Evolutionary conservation across 2,113 vertebrate genomes (phyloP).

Genomic region (Microcebus ravelobensis): DNA sequence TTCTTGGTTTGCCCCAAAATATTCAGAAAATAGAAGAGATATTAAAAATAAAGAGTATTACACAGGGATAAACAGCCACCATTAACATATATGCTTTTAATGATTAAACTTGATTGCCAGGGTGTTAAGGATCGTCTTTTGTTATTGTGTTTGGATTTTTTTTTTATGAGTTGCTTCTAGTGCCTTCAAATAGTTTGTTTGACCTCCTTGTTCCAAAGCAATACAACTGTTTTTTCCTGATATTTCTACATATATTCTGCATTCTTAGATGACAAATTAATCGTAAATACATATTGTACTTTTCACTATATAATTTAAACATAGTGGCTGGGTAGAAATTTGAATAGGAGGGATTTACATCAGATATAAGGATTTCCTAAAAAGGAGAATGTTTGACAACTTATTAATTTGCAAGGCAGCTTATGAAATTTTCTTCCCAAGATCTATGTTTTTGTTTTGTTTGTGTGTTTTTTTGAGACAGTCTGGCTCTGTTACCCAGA

Average conservation of each 20-base stretch:
- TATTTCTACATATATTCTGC: not conserved
- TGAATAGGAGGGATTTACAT: not conserved
- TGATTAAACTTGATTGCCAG: not conserved
- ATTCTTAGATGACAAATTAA: not conserved
- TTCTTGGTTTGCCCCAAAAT: not conserved
- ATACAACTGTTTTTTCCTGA: not conserved
- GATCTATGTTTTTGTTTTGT: too few relatives aligned
- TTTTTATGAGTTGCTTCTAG: not conserved
- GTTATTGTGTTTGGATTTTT: not conserved
- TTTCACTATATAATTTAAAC: not conserved
- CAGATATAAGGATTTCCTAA: not conserved
- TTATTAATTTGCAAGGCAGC: not conserved
- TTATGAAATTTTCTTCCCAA: not conserved
- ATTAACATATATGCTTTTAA: not conserved
- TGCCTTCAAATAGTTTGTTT: not conserved
- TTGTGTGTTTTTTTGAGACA: too few relatives aligned
- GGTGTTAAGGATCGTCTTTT: not conserved
- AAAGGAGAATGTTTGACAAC: not conserved
- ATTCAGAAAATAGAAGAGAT: not conserved
- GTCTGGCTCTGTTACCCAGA: too few relatives aligned
- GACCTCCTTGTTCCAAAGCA: not conserved
- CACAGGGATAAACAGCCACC: not conserved
- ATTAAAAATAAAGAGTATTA: not conserved
- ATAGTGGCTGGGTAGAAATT: not conserved
- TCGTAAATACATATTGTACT: not conserved